phyloP scores from a whole-genome alignment of 2,113 vertebrate genomes.

The Danio rerio region GRCz12tu NC_133188.1:41734501-41735000 shows the following conservation, averaged over 20 bases:
- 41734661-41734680: slow-evolving; percentile 80
- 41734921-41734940: slow-evolving; percentile 13
- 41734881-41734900: slow-evolving; percentile 25
- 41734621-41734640: slow-evolving; percentile 68
- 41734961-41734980: slow-evolving; percentile 40
- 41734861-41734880: slow-evolving; percentile 50
- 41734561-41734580: slow-evolving; percentile 31
- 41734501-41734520: too few relatives aligned
- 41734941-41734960: slow-evolving; percentile 29
- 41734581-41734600: slow-evolving; percentile 76
- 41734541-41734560: slow-evolving; percentile 40
- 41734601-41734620: slow-evolving; percentile 72
- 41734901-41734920: slow-evolving; percentile 10
- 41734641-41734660: slow-evolving; percentile 70
- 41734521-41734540: neutral
- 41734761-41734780: slow-evolving; percentile 41
- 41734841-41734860: slow-evolving; percentile 57
- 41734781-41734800: slow-evolving; percentile 48
- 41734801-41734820: slow-evolving; percentile 49
- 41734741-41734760: slow-evolving; percentile 72
- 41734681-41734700: slow-evolving; percentile 84
- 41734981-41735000: slow-evolving; percentile 46
- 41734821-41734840: slow-evolving; percentile 45
- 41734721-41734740: slow-evolving; percentile 64
- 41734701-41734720: slow-evolving; percentile 51